Conservation (phyloP, 2,888 invertebrate species). For the Gerris lacustris region DNA sequence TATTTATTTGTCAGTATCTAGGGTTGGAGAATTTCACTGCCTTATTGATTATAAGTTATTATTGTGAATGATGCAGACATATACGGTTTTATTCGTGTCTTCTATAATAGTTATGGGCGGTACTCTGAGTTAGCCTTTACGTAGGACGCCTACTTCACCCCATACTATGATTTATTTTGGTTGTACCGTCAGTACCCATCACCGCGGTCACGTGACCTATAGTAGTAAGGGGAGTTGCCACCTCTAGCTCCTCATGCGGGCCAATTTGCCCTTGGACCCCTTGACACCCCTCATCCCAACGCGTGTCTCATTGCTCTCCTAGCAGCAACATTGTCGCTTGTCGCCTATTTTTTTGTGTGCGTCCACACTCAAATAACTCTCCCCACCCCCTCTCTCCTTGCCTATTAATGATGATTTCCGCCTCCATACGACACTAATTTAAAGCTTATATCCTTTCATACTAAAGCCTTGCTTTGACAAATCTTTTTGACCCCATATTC, state of each 20-base stretch:
- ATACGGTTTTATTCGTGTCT: too few relatives aligned
- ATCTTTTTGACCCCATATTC: neutral
- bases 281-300: neutral
- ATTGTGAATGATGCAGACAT: too few relatives aligned
- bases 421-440: neutral
- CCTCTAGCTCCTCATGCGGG: too few relatives aligned
- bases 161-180: neutral
- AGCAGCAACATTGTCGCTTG: neutral
- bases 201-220: neutral
- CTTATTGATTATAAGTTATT: too few relatives aligned
- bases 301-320: neutral
- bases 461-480: neutral
- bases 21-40: too few relatives aligned
- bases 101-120: too few relatives aligned
- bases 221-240: too few relatives aligned
- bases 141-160: too few relatives aligned
- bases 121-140: too few relatives aligned
- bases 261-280: neutral
- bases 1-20: too few relatives aligned
- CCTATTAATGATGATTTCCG: constrained; percentile 3
- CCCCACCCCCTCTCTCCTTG: neutral
- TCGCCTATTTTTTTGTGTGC: neutral
- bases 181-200: neutral
- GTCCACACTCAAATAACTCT: neutral
- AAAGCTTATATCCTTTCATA: neutral